Evolutionary conservation across 2,113 vertebrate species (phyloP).

Genomic region (Pimephales promelas): DNA sequence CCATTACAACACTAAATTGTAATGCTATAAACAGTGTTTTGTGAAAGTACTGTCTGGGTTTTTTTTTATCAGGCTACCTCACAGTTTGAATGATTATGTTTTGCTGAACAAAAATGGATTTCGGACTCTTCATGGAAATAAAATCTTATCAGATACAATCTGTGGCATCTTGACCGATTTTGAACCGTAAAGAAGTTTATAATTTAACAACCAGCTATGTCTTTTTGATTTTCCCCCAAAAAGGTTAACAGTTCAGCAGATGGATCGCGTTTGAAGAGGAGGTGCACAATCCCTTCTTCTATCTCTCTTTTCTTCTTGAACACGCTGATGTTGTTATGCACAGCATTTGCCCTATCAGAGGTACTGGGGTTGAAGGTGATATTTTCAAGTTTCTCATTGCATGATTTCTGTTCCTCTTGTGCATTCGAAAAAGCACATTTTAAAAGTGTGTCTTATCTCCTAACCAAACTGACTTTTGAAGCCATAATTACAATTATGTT

Average conservation of each 20-base stretch:
- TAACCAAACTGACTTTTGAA: neutral
- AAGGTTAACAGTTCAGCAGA: constrained; percentile 4
- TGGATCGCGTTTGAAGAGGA: neutral
- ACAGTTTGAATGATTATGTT: neutral
- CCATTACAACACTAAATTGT: no score
- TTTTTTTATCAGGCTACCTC: no score
- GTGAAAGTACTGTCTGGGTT: no score
- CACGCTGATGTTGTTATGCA: neutral
- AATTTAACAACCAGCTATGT: neutral
- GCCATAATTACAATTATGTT: neutral
- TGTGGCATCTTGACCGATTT: constrained; percentile 6
- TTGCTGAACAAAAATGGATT: constrained; percentile 14
- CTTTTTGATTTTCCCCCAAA: neutral
- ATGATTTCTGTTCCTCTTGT: neutral
- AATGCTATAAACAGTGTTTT: no score
- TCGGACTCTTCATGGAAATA: neutral
- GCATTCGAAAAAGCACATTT: neutral
- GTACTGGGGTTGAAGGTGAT: neutral
- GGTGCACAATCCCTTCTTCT: neutral
- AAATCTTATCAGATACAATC: neutral
- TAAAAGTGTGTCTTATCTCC: neutral
- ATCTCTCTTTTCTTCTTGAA: neutral
- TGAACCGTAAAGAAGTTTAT: constrained; percentile 13
- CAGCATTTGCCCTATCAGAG: neutral
- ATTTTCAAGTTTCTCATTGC: constrained; percentile 9